Evolutionary conservation across 2,113 vertebrate species (phyloP), one percentile per base, ranked within the genome.

Genomic region (Tautogolabrus adspersus): DNA sequence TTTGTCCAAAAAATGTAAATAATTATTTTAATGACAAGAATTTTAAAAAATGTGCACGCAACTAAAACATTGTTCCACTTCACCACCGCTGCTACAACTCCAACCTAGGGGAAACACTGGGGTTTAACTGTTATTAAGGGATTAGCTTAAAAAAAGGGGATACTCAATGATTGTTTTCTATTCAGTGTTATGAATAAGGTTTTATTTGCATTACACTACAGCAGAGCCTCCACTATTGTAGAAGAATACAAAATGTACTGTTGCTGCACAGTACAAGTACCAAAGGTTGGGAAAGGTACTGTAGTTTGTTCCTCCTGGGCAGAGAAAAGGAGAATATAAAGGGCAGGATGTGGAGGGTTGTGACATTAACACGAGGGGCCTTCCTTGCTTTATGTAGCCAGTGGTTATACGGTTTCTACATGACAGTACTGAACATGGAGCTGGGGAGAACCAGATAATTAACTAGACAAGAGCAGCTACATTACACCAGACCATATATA

Each of bases 401-500:
- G 49, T 9, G 49, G 7, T 21, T 49, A 76, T 66, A 51, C n/a
- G 16, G 51, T 75, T 76, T 71, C 77, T 58, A 88, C 89, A 89
- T 79, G 84, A 90, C 89, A 78, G 85, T 81, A 87, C 77, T 63
- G 85, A 84, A 76, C 71, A 69, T 6, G 26, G 69, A 62, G 71
- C 66, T 10, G 23, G 2, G 70, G 54, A 86, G 82, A 86, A 85
- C 9, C 66, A 62, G 87, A 84, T 94, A 93, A 93, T 87, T 90
- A 92, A 87, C 3, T 1, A 44, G 77, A 30, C 79, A 77, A 78
- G 88, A 86, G 75, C 64, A 79, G 80, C 72, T 52, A 46, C 75
- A 77, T 88, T 92, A 92, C 89, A 63, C 49, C 85, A 80, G 63
- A 88, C 83, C 65, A 75, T n/a, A n/a, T n/a, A n/a, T n/a, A n/a